Evolutionary conservation across 64 coral and sea anemone genomes (phyloP).

Genomic region (Trachythela sp.): DNA sequence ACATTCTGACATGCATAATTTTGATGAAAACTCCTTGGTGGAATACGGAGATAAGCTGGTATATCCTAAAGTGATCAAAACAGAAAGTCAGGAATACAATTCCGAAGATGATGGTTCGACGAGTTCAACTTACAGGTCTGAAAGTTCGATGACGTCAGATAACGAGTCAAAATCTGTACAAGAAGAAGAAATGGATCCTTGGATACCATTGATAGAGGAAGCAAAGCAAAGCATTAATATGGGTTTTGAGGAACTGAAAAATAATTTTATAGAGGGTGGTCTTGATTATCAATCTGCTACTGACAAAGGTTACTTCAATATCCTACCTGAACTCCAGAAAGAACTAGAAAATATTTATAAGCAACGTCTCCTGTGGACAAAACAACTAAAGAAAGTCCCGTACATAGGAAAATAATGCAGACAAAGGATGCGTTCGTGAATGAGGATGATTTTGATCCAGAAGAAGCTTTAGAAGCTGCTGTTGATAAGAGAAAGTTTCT

Average conservation of each 20-base stretch:
- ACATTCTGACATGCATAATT: no score
- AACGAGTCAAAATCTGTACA: constrained; percentile 31
- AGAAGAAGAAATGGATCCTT: constrained; percentile 30
- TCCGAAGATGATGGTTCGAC: not conserved
- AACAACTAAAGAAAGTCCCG: not conserved
- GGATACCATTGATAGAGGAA: no score
- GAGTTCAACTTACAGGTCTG: not conserved
- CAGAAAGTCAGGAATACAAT: no score
- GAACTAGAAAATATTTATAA: not conserved
- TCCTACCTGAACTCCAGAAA: constrained; percentile 28
- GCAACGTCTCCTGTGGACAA: not conserved
- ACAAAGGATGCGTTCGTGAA: not conserved
- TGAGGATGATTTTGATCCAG: no score
- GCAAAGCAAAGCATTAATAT: constrained; percentile 38
- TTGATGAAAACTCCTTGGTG: no score
- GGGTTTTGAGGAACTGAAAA: constrained; percentile 30
- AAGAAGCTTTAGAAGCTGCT: no score
- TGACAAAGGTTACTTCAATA: constrained; percentile 17
- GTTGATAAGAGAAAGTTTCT: no score
- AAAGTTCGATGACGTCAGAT: no score
- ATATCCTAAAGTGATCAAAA: no score
- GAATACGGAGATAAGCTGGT: no score
- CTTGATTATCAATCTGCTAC: not conserved
- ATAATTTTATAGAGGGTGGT: constrained; percentile 9
- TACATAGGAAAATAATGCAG: not conserved